Base-by-base conservation (phyloP, 1,140 invertebrate genomes). In the Drosophila orosa region DNA sequence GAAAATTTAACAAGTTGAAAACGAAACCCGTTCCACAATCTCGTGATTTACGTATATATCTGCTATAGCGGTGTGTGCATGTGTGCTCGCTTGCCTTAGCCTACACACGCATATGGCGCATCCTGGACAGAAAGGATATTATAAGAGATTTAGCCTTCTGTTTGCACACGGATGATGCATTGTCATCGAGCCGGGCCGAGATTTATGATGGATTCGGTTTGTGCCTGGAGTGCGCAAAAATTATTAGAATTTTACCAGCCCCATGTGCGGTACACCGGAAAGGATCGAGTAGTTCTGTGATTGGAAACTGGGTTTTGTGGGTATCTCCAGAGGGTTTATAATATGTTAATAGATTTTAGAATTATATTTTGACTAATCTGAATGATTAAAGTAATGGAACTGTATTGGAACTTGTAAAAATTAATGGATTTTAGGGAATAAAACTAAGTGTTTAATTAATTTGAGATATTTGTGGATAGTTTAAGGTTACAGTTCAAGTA, bases 131-230 rank as follows among this genome's bases (percentile, higher is more conserved):
- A 89, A 89, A 89, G 84, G 85, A 91, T 91, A 91, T 91, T 87
- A 91, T 83, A 91, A 84, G 78, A 90, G 85, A 91, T 91, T 90
- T 91, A 87, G 82, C 84, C 78, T 77, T 89, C 65, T 91, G 90
- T 91, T 91, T 91, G 85, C 90, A 80, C 75, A 87, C 77, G 86
- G 90, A 91, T 91, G 90, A 91, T 91, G 90, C 84, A 91, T 91
- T 91, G 90, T 91, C 85, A 91, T 91, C 90, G 90, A 91, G 90
- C 75, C 59, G 85, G 81, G 73, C 90, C 89, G 89, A 91, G 90
- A 91, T 91, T 91, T 91, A 91, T 91, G 81, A 91, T 87, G 90
- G 87, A 91, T 90, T 89, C 84, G 84, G 83, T 87, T 87, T 87
- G 80, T 89, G 83, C 84, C 83, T 87, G 84, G 84, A 87, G 84